Conservation (phyloP, 1,140 invertebrate species). For the Apis florea region DNA sequence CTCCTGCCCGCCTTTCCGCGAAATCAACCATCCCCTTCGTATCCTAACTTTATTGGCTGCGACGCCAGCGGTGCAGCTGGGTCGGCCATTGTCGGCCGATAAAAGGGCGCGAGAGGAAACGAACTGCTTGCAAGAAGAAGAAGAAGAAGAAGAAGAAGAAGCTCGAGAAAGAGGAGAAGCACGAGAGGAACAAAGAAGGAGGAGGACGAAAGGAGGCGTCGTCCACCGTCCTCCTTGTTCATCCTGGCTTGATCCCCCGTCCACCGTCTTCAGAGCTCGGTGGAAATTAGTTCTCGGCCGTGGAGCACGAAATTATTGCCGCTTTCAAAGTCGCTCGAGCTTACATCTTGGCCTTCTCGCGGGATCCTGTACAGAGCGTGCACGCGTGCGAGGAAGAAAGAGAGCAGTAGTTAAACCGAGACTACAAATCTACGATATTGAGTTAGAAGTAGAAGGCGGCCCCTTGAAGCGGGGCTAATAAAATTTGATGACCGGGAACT, state of each 20-base stretch:
- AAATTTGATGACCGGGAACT: conserved; percentile 79
- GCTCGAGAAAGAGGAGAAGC: neutral
- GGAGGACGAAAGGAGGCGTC: neutral
- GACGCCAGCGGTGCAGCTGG: conserved; percentile 18
- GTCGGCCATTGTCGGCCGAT: conserved; percentile 56
- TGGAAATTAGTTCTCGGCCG: conserved; percentile 70
- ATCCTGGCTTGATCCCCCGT: conserved; percentile 29
- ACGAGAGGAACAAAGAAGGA: neutral
- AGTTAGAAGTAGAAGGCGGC: conserved; percentile 72
- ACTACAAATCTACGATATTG: conserved; percentile 75
- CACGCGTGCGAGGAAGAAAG: conserved; percentile 43
- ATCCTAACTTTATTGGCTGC: conserved; percentile 51
- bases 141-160: neutral
- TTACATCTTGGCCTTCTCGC: conserved; percentile 46
- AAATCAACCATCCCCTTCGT: conserved; percentile 28
- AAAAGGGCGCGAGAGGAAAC: conserved; percentile 59
- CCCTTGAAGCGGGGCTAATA: conserved; percentile 75
- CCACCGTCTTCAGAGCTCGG: conserved; percentile 32
- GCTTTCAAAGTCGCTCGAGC: conserved; percentile 65
- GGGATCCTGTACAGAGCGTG: neutral
- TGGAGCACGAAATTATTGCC: conserved; percentile 70
- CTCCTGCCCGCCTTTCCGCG: conserved; percentile 6
- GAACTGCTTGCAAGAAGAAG: conserved; percentile 39
- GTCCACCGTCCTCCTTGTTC: conserved; percentile 47
- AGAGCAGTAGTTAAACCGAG: conserved; percentile 66